A percentile compares a stretch with the other conserved stretches of the same genome.
Evolutionary conservation across 2,888 invertebrate genomes (phyloP).

Genomic region (Diplolepis rosae): DNA sequence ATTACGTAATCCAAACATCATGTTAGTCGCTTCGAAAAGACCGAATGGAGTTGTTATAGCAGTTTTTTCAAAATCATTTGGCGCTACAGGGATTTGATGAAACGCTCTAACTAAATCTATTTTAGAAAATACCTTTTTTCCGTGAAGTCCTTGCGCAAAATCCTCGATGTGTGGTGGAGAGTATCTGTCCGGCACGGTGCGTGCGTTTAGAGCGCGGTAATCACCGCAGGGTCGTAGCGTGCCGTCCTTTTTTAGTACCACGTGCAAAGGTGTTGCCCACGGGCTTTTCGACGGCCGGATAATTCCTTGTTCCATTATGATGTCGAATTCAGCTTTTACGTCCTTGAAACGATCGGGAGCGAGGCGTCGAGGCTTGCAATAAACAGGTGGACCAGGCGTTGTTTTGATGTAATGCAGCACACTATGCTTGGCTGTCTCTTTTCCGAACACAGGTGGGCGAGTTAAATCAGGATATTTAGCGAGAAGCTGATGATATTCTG

Average conservation of each 20-base stretch:
- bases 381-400: no score
- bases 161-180: slow-evolving; percentile 58
- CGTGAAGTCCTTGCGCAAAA: slow-evolving; percentile 43
- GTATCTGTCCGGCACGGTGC: slow-evolving; percentile 57
- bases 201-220: slow-evolving; percentile 54
- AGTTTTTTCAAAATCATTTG: slow-evolving; percentile 56
- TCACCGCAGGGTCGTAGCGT: slow-evolving; percentile 58
- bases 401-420: no score
- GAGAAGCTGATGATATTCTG: no score
- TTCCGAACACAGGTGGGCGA: no score
- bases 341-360: background rate
- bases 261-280: slow-evolving; percentile 68
- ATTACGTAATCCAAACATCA: slow-evolving; percentile 64
- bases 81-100: slow-evolving; percentile 55
- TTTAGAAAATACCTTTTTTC: slow-evolving; percentile 48
- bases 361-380: background rate
- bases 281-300: slow-evolving; percentile 44
- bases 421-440: no score
- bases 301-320: background rate
- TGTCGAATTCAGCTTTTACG: background rate
- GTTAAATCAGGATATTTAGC: no score
- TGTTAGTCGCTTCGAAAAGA: slow-evolving; percentile 57
- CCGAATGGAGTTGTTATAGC: slow-evolving; percentile 61
- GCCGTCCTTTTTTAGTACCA: slow-evolving; percentile 58
- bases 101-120: slow-evolving; percentile 52